Base-by-base conservation (phyloP, 2,888 invertebrate genomes). In the Esperia sulphurella region DNA sequence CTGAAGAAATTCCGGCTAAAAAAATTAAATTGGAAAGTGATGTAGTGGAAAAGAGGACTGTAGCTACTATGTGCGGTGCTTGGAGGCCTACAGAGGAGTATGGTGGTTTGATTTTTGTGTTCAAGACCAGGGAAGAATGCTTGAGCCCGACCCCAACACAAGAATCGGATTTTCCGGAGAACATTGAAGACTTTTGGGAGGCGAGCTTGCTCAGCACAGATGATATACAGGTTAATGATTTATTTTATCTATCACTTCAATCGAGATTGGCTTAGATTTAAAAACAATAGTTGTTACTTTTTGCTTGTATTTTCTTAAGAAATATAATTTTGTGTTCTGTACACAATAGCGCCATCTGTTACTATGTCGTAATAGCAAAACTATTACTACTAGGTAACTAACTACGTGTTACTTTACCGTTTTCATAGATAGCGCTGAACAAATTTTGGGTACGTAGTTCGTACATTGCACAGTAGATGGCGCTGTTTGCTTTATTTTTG, bases 1-100 rank as follows among this genome's bases (percentile, higher is more conserved):
- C 72, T 41, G 71, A 77, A 47, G 69, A 67, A 49, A 54, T 58
- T 43, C 79, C 82, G 0, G 60, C 63, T 0, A 88, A 87, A 63
- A 87, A 79, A 70, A 61, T 80, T 0, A 83, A 79, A 65, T 30
- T 78, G 31, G 53, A 52, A 3, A 57, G 48, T 54, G 61, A 63
- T 47, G 51, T 48, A 30, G 38, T 50, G n/a, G 47, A 58, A 28
- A 66, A 58, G 49, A 82, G 90, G 55, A 89, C 87, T 49, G 88
- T 90, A 9, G 82, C 77, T 3, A 90, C 90, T 41, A 89, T 89
- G 88, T 90, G 90, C 70, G 90, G 90, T 48, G 74, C 88, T 30
- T 90, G 90, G 90, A 72, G 90, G 48, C 83, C 83, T 33, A 83
- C 87, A 8, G 90, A 90, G 56, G 83, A 75, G 42, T 81, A 90